Percentiles rank a stretch among this genome's conserved stretches.
phyloP scores from a whole-genome alignment of 2,797 vertebrate species.

The Myiotriccus ornatus region DNA sequence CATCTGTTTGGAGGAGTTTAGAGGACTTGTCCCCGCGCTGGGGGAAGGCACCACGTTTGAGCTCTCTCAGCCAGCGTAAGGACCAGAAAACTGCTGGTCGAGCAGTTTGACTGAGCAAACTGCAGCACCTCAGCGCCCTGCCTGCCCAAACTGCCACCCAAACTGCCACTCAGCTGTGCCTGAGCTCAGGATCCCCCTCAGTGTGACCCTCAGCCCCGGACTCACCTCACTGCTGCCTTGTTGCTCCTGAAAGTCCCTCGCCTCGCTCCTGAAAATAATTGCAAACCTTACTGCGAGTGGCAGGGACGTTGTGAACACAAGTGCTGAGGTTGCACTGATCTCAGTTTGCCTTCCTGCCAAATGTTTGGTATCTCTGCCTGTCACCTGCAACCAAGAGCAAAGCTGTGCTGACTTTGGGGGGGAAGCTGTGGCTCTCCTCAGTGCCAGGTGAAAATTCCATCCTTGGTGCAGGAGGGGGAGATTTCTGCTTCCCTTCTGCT shows the following conservation, averaged over 20 bases:
- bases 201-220: background rate
- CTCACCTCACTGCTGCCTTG: background rate
- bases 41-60: background rate
- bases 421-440: background rate
- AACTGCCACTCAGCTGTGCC: background rate
- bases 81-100: too few relatives aligned
- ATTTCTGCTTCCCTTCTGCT: background rate
- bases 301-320: background rate
- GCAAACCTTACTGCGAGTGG: background rate
- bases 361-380: background rate
- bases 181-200: background rate
- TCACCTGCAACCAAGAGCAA: background rate
- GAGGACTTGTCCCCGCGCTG: too few relatives aligned
- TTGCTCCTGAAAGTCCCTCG: background rate
- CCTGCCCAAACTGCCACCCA: background rate
- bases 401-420: background rate
- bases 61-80: background rate
- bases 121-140: background rate
- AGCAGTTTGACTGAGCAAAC: too few relatives aligned
- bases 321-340: background rate
- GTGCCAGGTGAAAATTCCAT: background rate
- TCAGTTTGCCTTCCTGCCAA: background rate
- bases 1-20: background rate
- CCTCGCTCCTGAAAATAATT: background rate
- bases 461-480: too few relatives aligned